These are phyloP conservation scores for Erithacus rubecula DNA, from an alignment of 2,797 vertebrate species.

Conservation along the genomic window DNA sequence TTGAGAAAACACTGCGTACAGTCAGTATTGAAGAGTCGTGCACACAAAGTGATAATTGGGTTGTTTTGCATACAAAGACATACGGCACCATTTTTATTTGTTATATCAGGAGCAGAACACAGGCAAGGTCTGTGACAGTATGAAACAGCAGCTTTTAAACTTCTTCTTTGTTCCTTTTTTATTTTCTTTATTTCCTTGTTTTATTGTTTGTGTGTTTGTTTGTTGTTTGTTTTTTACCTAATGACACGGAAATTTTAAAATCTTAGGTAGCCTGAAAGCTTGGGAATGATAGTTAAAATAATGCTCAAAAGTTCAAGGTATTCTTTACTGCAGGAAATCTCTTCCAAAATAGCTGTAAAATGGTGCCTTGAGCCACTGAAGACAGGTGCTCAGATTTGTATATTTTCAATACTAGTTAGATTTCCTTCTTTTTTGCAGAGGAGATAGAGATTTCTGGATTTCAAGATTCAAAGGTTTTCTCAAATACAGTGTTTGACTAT, in stretches of 20 bases:
- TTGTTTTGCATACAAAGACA: background rate
- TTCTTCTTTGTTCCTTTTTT: background rate
- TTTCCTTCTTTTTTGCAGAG: background rate
- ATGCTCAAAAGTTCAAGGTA: background rate
- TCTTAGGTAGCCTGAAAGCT: background rate
- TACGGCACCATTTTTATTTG: background rate
- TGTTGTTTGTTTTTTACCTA: background rate
- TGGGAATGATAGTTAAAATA: background rate
- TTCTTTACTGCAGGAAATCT: background rate
- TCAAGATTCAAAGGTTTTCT: background rate
- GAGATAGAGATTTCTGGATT: background rate
- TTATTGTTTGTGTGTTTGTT: too few relatives aligned
- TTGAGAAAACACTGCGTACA: background rate
- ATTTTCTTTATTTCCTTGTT: background rate
- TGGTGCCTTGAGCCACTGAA: background rate
- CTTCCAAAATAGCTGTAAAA: background rate
- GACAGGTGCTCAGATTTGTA: background rate
- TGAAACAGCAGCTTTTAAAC: constrained; percentile 1
- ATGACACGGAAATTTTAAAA: background rate
- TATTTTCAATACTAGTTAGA: fast-evolving
- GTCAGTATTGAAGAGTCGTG: background rate
- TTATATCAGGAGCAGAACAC: background rate
- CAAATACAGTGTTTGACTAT: background rate
- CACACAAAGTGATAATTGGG: background rate
- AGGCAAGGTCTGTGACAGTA: background rate